Base-by-base conservation (phyloP, 2,888 invertebrate genomes). In the Xestobium rufovillosum region DNA sequence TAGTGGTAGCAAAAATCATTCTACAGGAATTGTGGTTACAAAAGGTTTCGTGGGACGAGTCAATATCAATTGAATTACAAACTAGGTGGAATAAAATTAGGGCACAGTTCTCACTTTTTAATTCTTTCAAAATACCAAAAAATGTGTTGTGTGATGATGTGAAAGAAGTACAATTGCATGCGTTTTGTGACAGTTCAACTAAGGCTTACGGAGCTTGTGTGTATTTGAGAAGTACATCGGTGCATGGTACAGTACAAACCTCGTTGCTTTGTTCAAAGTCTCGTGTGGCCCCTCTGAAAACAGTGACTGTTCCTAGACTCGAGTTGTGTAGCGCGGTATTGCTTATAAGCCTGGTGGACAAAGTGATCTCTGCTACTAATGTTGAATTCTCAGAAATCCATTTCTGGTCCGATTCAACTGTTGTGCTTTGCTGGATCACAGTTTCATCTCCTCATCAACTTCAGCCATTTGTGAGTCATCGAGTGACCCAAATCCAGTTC, bases 181-280 rank as follows among this genome's bases (percentile, higher is more conserved):
- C 45, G 2, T 53, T 53, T 35, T 42, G 41, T 8, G 52, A 53
- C n/a, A n/a, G n/a, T n/a, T n/a, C n/a, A n/a, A n/a, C n/a, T n/a
- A n/a, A n/a, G n/a, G n/a, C n/a, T n/a, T 51, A 51, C 25, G 49
- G 43, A 3, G 45, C 50, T 25, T 41, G 44, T 28, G 31, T 45
- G 8, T 48, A 44, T 34, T n/a, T n/a, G n/a, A n/a, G n/a, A n/a
- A n/a, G n/a, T n/a, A n/a, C n/a, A n/a, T n/a, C n/a, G n/a, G n/a
- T 17, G 45, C 6, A 2, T 8, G 30, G 23, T 14, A 10, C 19
- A 4, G 12, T 32, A n/a, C 1, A 26, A 4, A 27, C 26, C 12
- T 32, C 28, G 10, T 31, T 49, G n/a, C 23, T 45, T 8, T 48
- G 45, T 34, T 39, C 48, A 16, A 49, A 49, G 31, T 38, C 43